phyloP scores from a whole-genome alignment of 2,113 vertebrate species.

The Xenotilapia longispinis region DNA sequence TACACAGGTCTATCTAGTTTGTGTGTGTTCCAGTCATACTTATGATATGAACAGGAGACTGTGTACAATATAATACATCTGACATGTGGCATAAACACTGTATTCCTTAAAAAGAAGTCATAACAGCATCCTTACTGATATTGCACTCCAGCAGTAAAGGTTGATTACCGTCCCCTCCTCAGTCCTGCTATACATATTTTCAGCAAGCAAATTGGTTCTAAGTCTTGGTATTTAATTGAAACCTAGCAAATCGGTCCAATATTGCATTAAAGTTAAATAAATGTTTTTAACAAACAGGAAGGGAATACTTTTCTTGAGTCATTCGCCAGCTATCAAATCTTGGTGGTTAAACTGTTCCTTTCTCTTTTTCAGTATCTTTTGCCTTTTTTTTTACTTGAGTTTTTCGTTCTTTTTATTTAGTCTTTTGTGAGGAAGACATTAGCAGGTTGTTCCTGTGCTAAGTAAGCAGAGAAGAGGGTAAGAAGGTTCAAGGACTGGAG shows the following conservation, averaged over 20 bases:
- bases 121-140: neutral
- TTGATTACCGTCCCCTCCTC: neutral
- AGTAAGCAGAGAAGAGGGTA: slow-evolving; percentile 45
- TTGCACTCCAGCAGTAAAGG: neutral
- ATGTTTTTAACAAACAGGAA: slow-evolving; percentile 13
- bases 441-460: slow-evolving; percentile 62
- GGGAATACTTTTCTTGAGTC: neutral
- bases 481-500: slow-evolving; percentile 57
- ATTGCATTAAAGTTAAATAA: neutral
- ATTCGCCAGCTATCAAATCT: slow-evolving; percentile 32
- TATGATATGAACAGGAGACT: neutral
- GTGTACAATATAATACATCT: neutral
- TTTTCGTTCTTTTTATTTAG: slow-evolving; percentile 66
- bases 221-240: neutral
- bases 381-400: slow-evolving; percentile 26
- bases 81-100: neutral
- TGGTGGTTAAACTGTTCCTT: neutral
- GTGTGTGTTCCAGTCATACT: neutral
- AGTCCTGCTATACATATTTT: neutral
- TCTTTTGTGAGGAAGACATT: slow-evolving; percentile 58
- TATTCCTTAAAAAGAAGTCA: neutral
- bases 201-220: neutral
- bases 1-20: slow-evolving; percentile 78
- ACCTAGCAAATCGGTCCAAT: neutral
- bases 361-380: slow-evolving; percentile 25